Conservation (phyloP, 2,888 invertebrate genomes). For the Meghimatium bilineatum region DNA sequence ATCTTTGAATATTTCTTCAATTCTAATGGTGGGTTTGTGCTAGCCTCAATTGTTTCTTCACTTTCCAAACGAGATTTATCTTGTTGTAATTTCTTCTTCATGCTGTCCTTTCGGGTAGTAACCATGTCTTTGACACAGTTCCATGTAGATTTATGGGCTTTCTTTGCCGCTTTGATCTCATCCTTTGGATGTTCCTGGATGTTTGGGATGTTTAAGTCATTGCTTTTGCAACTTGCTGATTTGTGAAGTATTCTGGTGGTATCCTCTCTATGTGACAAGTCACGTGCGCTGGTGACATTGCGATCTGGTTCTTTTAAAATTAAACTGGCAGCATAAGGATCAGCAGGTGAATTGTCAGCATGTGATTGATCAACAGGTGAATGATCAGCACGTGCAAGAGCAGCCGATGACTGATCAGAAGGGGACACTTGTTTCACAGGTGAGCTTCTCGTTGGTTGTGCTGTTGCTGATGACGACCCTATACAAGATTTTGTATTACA, state of each 20-base stretch:
- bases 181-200: background rate
- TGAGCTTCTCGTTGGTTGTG: constrained; percentile 54
- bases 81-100: constrained; percentile 80
- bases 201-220: constrained; percentile 50
- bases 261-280: constrained; percentile 21
- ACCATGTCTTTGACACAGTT: constrained; percentile 87
- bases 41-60: constrained; percentile 67
- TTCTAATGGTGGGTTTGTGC: constrained; percentile 61
- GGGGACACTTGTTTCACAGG: too few species aligned
- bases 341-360: constrained; percentile 57
- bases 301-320: constrained; percentile 55
- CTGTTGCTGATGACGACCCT: background rate
- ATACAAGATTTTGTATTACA: constrained; percentile 6
- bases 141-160: constrained; percentile 83
- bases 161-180: constrained; percentile 56
- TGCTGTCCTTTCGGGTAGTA: constrained; percentile 84
- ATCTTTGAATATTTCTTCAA: constrained; percentile 52
- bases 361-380: constrained; percentile 57
- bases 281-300: constrained; percentile 50
- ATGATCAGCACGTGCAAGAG: too few species aligned
- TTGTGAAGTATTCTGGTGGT: constrained; percentile 55
- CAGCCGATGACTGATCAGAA: too few species aligned
- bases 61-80: constrained; percentile 54
- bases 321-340: constrained; percentile 68
- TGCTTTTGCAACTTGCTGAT: constrained; percentile 67